These are phyloP conservation scores for Phasianus colchicus DNA, from an alignment of 2,113 vertebrate species.

Conservation along the genomic window DNA sequence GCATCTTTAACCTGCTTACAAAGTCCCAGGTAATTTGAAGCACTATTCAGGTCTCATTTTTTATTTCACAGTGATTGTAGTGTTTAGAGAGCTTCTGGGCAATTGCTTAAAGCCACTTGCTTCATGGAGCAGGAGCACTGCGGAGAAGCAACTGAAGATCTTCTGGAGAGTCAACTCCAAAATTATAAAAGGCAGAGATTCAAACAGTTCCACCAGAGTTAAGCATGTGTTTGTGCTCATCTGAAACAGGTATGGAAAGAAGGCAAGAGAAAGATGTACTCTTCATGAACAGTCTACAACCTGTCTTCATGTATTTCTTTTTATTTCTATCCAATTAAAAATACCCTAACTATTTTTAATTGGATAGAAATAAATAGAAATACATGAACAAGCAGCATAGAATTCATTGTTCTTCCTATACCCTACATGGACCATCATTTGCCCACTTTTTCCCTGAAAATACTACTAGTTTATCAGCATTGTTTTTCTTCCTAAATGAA, in stretches of 20 bases:
- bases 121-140: not conserved
- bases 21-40: not conserved
- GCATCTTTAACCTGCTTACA: not conserved
- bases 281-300: not conserved
- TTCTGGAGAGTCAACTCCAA: not conserved
- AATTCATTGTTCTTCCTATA: not conserved
- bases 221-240: not conserved
- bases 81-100: not conserved
- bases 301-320: not conserved
- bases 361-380: not conserved
- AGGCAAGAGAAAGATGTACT: too few species aligned
- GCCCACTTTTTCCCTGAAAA: not conserved
- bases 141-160: not conserved
- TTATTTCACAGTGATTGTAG: not conserved
- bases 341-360: not conserved
- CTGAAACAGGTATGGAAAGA: not conserved
- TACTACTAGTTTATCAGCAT: not conserved
- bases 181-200: not conserved
- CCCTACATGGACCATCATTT: not conserved
- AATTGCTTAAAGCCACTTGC: not conserved
- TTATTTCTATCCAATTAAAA: too few species aligned
- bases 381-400: not conserved
- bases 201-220: not conserved
- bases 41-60: not conserved
- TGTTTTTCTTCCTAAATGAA: constrained; percentile 52